phyloP scores from a whole-genome alignment of 2,888 invertebrate genomes.

The Ophonus ardosiacus region DNA sequence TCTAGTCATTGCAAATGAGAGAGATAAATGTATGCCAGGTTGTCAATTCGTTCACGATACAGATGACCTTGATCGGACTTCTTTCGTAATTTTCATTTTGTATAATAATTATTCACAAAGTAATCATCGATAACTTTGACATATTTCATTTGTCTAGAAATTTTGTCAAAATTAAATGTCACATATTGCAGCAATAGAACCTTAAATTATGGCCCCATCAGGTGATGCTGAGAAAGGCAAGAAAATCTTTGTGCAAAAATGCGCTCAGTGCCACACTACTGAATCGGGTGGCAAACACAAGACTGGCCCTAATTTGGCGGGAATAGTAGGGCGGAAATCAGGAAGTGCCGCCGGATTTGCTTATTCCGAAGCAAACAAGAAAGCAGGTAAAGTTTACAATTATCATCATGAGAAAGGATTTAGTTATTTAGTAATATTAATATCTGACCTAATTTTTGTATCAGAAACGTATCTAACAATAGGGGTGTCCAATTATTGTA shows the following conservation, averaged over 20 bases:
- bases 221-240: conserved; percentile 78
- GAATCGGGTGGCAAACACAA: conserved; percentile 83
- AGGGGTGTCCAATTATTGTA: no score
- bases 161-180: conserved; percentile 4
- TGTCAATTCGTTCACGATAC: no score
- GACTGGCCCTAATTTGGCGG: conserved; percentile 84
- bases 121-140: neutral
- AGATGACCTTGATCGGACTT: no score
- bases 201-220: conserved; percentile 45
- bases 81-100: no score
- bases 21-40: no score
- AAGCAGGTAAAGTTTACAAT: conserved; percentile 74
- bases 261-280: conserved; percentile 83
- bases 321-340: conserved; percentile 78
- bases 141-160: conserved; percentile 6
- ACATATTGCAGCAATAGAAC: conserved; percentile 16
- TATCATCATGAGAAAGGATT: no score
- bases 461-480: no score
- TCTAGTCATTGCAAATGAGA: no score
- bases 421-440: no score
- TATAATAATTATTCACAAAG: neutral
- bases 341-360: conserved; percentile 76
- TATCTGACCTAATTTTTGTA: no score
- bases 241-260: conserved; percentile 82
- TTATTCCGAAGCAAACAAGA: conserved; percentile 82